phyloP scores from a whole-genome alignment of 2,797 vertebrate genomes.

The Acanthopagrus latus region DNA sequence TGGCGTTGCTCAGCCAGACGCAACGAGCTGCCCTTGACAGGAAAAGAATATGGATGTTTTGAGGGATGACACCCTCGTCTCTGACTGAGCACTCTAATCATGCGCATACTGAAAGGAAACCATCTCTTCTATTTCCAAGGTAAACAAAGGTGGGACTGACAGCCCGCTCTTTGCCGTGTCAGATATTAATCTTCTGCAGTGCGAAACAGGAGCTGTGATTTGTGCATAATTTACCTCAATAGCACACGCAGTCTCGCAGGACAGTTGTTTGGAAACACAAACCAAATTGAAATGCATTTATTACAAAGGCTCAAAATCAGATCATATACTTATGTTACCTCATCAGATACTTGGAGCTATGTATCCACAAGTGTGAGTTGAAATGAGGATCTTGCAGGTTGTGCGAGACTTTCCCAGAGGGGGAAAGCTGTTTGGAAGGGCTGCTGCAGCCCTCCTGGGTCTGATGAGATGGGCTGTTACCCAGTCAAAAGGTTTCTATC shows the following conservation, averaged over 20 bases:
- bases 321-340: not conserved
- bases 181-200: not conserved
- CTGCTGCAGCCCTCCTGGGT: slow-evolving; percentile 16
- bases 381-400: not conserved
- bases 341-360: not conserved
- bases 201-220: not conserved
- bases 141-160: slow-evolving; percentile 14
- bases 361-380: not conserved
- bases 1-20: slow-evolving; percentile 39
- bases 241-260: not conserved
- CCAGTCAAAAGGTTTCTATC: slow-evolving; percentile 19
- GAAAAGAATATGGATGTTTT: slow-evolving; percentile 58
- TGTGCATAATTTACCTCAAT: slow-evolving; percentile 9
- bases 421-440: slow-evolving; percentile 10
- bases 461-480: slow-evolving; percentile 22
- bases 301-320: not conserved
- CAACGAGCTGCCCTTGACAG: slow-evolving; percentile 45
- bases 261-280: not conserved
- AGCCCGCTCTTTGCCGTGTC: not conserved
- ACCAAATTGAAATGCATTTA: not conserved
- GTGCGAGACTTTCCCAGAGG: not conserved
- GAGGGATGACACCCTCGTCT: slow-evolving; percentile 35
- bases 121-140: slow-evolving; percentile 19
- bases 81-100: slow-evolving; percentile 40
- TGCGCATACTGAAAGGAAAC: slow-evolving; percentile 18